Evolutionary conservation across 30 jellyfish, hydroid and myxozoan genomes (phyloP), one percentile per base, ranked within the genome.

Genomic region (Hydractinia echinata): DNA sequence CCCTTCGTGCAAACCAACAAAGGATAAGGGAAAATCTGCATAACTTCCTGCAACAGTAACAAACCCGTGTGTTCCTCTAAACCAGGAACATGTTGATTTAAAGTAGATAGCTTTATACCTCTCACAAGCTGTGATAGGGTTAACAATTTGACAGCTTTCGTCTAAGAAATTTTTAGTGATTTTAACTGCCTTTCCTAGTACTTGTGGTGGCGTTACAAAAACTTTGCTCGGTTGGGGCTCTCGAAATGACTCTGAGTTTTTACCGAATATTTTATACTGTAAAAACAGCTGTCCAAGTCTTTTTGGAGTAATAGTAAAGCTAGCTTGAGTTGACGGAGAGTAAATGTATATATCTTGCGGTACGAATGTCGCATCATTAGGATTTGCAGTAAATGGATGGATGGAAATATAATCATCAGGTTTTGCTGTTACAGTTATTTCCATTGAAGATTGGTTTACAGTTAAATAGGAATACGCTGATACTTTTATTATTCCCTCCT

Each of bases 61-160:
- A 18, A 13, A 73, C 39, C 82, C 82, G 13, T 21, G 14, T 50
- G 78, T 10, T 14, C 78, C 78, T 11, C 73, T 50, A 50, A 11
- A 15, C 72, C 72, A 73, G 15, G 14, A n/a, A 21, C 82, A 73
- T 9, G 73, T 13, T 50, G 82, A 73, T 15, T 10, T 50, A 16
- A 73, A 49, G 39, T 72, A 21, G 21, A 73, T 14, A 73, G n/a
- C 21, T 11, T 73, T 14, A 13, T 50, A 20, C 18, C 76, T 73
- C 10, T 72, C 1, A 21, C 82, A 73, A 11, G 16, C 51, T 18
- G 13, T 50, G 76, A 18, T 16, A 13, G 69, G 15, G 16, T 11
- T 11, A 21, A n/a, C 10, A 13, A 11, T 73, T 11, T 20, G 14
- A 18, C 69, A 58, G 15, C 51, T 72, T 50, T 13, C n/a, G 1